phyloP scores from a whole-genome alignment of 2,888 invertebrate species.

The Pachymerium ferrugineum region DNA sequence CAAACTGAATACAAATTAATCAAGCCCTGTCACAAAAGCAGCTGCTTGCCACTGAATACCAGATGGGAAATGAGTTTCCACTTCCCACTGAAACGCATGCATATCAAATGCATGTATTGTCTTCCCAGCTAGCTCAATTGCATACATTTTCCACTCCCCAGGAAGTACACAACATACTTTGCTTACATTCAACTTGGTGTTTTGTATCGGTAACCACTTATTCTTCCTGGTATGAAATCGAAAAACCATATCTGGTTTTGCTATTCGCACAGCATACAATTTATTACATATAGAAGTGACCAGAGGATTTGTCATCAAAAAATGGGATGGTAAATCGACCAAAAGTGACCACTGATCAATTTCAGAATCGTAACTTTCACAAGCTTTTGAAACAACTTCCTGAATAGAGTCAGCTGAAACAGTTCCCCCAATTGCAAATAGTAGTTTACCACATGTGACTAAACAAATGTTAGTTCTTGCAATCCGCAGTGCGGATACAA shows the following conservation, averaged over 20 bases:
- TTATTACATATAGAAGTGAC: neutral
- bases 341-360: slow-evolving; percentile 21
- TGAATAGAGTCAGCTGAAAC: neutral
- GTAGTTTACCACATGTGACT: neutral
- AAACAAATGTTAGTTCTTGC: neutral
- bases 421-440: slow-evolving; percentile 4
- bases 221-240: neutral
- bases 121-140: neutral
- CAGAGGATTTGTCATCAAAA: neutral
- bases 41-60: neutral
- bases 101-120: slow-evolving; percentile 1
- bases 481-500: neutral
- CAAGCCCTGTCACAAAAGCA: neutral
- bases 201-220: slow-evolving; percentile 1
- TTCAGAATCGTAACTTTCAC: slow-evolving; percentile 20
- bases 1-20: no score
- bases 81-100: slow-evolving; percentile 27
- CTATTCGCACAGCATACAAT: neutral
- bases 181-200: neutral
- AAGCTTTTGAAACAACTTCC: neutral
- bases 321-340: slow-evolving; percentile 1
- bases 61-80: slow-evolving; percentile 2
- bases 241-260: neutral
- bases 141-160: slow-evolving; percentile 10
- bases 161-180: neutral